phyloP scores from a whole-genome alignment of 2,797 vertebrate species.

The Enoplosus armatus region DNA sequence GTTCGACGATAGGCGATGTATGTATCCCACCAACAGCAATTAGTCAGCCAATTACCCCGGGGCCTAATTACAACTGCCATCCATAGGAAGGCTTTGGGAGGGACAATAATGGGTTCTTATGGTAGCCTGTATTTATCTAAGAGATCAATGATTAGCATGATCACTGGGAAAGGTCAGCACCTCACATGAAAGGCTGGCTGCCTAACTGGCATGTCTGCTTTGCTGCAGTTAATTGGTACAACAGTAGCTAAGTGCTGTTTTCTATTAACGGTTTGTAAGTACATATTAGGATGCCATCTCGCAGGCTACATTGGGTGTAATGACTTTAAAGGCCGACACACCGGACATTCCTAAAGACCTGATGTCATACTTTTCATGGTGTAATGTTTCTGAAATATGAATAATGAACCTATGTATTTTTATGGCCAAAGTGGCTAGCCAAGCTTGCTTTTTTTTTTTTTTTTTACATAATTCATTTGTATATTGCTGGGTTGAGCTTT shows the following conservation, averaged over 20 bases:
- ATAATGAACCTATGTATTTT: background rate
- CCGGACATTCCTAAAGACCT: constrained; percentile 16
- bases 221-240: constrained; percentile 48
- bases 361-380: background rate
- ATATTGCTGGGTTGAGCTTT: background rate
- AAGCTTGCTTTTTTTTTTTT: background rate
- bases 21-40: constrained; percentile 74
- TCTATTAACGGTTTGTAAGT: constrained; percentile 32
- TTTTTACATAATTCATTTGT: background rate
- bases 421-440: background rate
- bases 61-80: constrained; percentile 67
- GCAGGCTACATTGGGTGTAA: background rate
- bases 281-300: constrained; percentile 8
- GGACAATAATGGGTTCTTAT: constrained; percentile 64
- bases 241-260: constrained; percentile 47
- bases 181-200: constrained; percentile 49
- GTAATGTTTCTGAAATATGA: background rate
- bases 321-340: background rate
- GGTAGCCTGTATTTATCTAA: constrained; percentile 61
- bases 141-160: constrained; percentile 72
- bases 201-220: constrained; percentile 41
- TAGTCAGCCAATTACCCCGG: constrained; percentile 73
- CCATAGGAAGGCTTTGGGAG: constrained; percentile 60
- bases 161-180: constrained; percentile 66
- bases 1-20: constrained; percentile 59